Evolutionary conservation across 1,140 invertebrate genomes (phyloP), one percentile per base, ranked within the genome.

Genomic region (Sycobia sp.): DNA sequence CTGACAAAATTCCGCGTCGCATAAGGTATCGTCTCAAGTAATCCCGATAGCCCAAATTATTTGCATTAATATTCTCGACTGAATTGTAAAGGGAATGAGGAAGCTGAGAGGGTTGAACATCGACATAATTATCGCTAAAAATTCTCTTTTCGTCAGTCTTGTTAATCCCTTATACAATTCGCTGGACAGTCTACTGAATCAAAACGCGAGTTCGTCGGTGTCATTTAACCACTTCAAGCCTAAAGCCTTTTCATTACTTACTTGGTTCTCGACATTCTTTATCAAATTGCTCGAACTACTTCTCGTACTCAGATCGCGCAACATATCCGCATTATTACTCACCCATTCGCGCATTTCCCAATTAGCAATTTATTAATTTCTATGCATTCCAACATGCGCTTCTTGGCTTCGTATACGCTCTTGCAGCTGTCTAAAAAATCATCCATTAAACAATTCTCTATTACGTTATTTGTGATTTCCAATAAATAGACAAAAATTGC

Each of bases 41-140:
- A 69, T 60, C 14, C 51, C 44, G 34, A 57, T 66, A 7, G 13
- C 11, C 73, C 76, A 79, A 11, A 78, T 67, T 7, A 74, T 60
- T 69, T 82, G 80, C 1, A 82, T 47, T 7, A 82, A 44, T 9
- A 79, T n/a, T n/a, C n/a, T n/a, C n/a, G n/a, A n/a, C n/a, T n/a
- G n/a, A n/a, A n/a, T n/a, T n/a, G n/a, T n/a, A 5, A 67, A 47
- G 25, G 61, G 25, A 4, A 63, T 62, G 53, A 73, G 43, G 46
- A 71, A 59, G 20, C 70, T 69, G 10, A 72, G 55, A 1, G 70
- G 71, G 58, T 75, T 70, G 78, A 64, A 72, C 20, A 72, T n/a
- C n/a, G n/a, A n/a, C n/a, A n/a, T n/a, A n/a, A n/a, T n/a, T n/a
- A n/a, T n/a, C n/a, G n/a, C n/a, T 34, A 50, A 51, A 53, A 47